Base-by-base conservation (phyloP, 1,140 invertebrate species). In the Pseudomyrmex gracilis region DNA sequence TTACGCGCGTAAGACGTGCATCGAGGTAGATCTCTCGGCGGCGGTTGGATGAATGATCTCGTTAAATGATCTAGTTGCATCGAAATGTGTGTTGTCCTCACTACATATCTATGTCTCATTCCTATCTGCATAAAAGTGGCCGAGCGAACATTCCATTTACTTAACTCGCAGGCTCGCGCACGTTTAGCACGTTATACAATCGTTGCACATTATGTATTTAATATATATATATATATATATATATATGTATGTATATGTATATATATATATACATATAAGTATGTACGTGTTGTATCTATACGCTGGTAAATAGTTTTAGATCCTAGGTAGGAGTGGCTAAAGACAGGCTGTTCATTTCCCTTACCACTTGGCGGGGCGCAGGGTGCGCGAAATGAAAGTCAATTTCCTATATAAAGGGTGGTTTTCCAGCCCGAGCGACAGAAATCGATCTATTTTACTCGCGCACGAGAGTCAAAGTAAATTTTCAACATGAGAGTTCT, bases 401-500 rank as follows among this genome's bases (percentile, higher is more conserved):
- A 93, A 93, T 93, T 94, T 90, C 89, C 94, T 94, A 94, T 94
- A 94, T 94, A 94, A 94, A 94, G 94, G 94, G 94, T 94, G 89
- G 92, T 92, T 94, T 93, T 92, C 84, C 51, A 80, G 76, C 66
- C 82, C 60, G 87, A 64, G 20, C 88, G 22, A 91, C 93, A 93
- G 92, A 94, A 84, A 87, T 86, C 78, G 85, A 90, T 93, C 90
- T 90, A 85, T 90, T 91, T 91, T 91, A 85, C 74, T 87, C 83
- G 82, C 90, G 68, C 57, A 68, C 86, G 78, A 91, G 22, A 53
- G 82, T 88, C 63, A 89, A 91, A 90, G 88, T 91, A 12, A 89
- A 85, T 90, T 66, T 74, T 89, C 91, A 73, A 89, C 87, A 94
- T 94, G 94, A 94, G 80, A 87, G 82, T 90, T 73, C 90, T 94